phyloP scores from a whole-genome alignment of 2,797 vertebrate genomes.

The Muraenolepis orangiensis region DNA sequence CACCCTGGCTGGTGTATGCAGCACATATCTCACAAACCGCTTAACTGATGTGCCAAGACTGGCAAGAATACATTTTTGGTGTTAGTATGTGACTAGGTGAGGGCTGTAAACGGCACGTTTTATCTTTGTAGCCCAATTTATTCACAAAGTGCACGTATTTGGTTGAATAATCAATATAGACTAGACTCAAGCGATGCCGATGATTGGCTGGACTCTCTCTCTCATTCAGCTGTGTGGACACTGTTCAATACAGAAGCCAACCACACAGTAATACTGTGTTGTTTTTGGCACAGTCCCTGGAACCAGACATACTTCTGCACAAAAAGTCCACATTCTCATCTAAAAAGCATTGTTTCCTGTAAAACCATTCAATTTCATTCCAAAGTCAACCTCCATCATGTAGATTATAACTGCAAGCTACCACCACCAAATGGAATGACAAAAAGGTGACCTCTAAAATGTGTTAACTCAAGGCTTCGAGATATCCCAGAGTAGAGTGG shows the following conservation, averaged over 20 bases:
- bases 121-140: neutral
- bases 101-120: neutral
- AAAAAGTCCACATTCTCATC: neutral
- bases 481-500: neutral
- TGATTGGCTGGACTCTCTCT: neutral
- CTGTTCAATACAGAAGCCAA: neutral
- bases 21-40: neutral
- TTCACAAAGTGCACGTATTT: neutral
- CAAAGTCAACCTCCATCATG: neutral
- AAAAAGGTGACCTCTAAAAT: neutral
- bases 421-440: neutral
- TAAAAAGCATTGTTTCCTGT: neutral
- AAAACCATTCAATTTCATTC: neutral
- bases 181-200: neutral
- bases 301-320: neutral
- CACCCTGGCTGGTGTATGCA: neutral
- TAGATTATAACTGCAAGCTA: neutral
- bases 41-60: slow-evolving; percentile 2
- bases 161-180: neutral
- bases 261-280: neutral
- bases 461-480: neutral
- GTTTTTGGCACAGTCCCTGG: neutral
- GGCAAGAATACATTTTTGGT: slow-evolving; percentile 1
- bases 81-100: neutral
- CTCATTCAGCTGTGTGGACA: neutral